Base-by-base conservation (phyloP, 1,140 invertebrate genomes). In the Dreissena rostriformis region DNA sequence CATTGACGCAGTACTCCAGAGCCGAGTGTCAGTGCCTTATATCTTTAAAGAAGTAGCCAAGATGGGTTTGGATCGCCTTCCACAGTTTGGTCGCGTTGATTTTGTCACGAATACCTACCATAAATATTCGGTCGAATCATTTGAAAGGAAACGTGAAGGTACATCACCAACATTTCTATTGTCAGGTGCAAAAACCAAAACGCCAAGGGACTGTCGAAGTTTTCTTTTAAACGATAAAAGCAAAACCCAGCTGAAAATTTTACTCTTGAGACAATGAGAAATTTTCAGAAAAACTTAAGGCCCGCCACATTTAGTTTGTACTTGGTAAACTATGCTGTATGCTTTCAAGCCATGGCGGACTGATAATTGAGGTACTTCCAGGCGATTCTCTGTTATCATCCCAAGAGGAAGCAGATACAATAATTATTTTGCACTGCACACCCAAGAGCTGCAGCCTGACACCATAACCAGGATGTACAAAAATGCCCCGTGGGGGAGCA, bases 391-490 rank as follows among this genome's bases (percentile, higher is more conserved):
- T 57, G 53, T 51, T 51, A 15, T 51, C 70, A 11, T 72, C 70
- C 10, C 70, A 72, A 51, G 70, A 72, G 22, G 70, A 72, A n/a
- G 70, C 70, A 8, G 70, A 72, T 52, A 72, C 70, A 19, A 6
- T 28, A 51, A 72, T 72, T 12, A 72, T 72, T 5, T 49, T 72
- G 8, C 70, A 72, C 29, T 70, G 67, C 22, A 7, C 52, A 10
- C 29, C 39, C 53, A 57, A 57, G 53, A 57, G 12, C 12, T 14
- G 19, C 12, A 57, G 53, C 53, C 53, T 57, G 53, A 57, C 53
- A 57, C 53, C n/a, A n/a, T n/a, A n/a, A n/a, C n/a, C n/a, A n/a
- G n/a, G n/a, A n/a, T n/a, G n/a, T n/a, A n/a, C n/a, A n/a, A n/a
- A n/a, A n/a, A n/a, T n/a, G n/a, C n/a, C n/a, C n/a, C n/a, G n/a